Evolutionary conservation across 92 coral and sea anemone species (phyloP), one percentile per base, ranked within the genome.

Genomic region (Bergia sp.): DNA sequence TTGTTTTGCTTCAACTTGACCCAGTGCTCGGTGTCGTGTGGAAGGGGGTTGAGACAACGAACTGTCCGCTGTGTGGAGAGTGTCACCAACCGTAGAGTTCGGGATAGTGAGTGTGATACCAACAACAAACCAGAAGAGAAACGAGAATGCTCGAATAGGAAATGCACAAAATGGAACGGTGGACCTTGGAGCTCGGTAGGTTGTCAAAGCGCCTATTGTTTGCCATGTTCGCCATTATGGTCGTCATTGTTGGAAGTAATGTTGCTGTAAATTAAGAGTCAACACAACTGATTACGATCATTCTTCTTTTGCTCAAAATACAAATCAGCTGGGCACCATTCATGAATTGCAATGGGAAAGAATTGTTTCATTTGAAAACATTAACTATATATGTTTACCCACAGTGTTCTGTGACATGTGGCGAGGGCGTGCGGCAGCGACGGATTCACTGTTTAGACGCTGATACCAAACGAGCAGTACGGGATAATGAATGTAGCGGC

Each of bases 21-120:
- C 53, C 86, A 84, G 87, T 84, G 87, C 79, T 84, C 87, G 23
- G 74, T 44, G 79, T 69, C 87, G 21, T 84, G 87, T 38, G 87
- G 87, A 13, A 84, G 72, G 74, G 87, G 87, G 15, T 2, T 72
- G 67, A 71, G 57, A 37, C 87, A 72, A 23, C 77, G 87, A 72
- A 44, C 65, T 49, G 79, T 84, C 37, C 50, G 43, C 37, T 84
- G 87, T 37, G 67, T 69, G n/a, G 87, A 69, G 78, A 18, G 21
- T 11, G 3, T 2, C 18, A 69, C 87, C 10, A 84, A 71, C 36
- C 87, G 79, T n/a, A 67, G n/a, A 1, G 87, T 84, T 39, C 87
- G 44, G 18, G 66, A 84, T 50, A 72, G 42, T 84, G 87, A 84
- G 65, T 84, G 87, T 71, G 37, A 45, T 23, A 84, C 9, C 66